Evolutionary conservation across 2,113 vertebrate genomes (phyloP), one percentile per base, ranked within the genome.

Genomic region (Petromus typicus): DNA sequence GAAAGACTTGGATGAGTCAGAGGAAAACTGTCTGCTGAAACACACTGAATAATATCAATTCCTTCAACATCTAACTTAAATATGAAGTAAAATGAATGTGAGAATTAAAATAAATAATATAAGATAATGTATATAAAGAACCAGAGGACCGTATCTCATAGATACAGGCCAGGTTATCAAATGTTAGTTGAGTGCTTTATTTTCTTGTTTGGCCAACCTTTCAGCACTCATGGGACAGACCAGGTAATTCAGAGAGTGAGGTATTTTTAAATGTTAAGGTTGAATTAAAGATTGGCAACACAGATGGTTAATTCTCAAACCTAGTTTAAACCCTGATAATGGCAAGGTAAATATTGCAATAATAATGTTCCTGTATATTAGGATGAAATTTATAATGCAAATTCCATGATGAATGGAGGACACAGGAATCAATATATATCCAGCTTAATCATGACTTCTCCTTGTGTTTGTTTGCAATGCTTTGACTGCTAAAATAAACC

Each of bases 401-500:
- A 92, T 75, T 86, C 30, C 25, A 71, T 69, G 59, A 96, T 80
- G 90, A 96, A 96, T 80, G 92, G 92, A 86, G 40, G 78, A 67
- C 45, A 83, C 56, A 57, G 89, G 59, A 96, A 96, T 96, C 92
- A 89, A 87, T 92, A 97, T 5, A 45, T 78, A 61, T 96, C 45
- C 67, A 93, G 37, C 66, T 94, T 95, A 25, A 51, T 84, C 3
- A 9, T 85, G 89, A 93, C 57, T 83, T 95, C 45, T 90, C 11
- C 43, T 57, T 37, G 30, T 73, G 34, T 10, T 97, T 97, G 90
- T 86, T 91, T 95, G 59, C 34, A 97, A 94, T 84, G 37, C 64
- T 27, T 8, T 89, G 40, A 93, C 89, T 82, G 43, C 7, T 66
- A 92, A 97, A 96, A 78, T 96, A 95, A 97, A 92, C 23, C 22